Base-by-base conservation (phyloP, 1,140 invertebrate species). In the Littorina saxatilis region DNA sequence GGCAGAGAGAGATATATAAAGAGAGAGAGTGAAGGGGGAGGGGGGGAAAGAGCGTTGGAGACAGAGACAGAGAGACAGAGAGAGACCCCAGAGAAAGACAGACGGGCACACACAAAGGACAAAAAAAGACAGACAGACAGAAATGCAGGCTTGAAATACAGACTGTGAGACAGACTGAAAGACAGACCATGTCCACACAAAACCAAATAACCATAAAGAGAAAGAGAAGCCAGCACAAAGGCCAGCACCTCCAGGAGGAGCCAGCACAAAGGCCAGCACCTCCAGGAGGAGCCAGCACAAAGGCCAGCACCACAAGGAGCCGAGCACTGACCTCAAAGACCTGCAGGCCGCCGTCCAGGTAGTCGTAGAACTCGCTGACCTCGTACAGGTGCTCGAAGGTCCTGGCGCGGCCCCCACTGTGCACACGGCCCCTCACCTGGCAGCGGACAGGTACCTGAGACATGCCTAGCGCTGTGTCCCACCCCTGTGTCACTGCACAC, bases 371-470 rank as follows among this genome's bases (percentile, higher is more conserved):
- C 37, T 89, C 82, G 37, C 78, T 87, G 74, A 89, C 80, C n/a
- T 88, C 85, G 61, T 89, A 89, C 68, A 83, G 81, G 58, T 89
- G 88, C n/a, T 87, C 83, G 37, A 88, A 87, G 13, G 29, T 50
- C 27, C 83, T 80, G 11, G 32, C 27, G 1, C 27, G n/a, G 0
- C 4, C n/a, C 0, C 58, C 39, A 23, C 83, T 63, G 27, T 79
- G 79, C 0, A 79, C 77, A 5, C 4, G 52, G 13, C 88, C 88
- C 39, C 58, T 80, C 15, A 88, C 84, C 58, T 85, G 80, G 17
- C 83, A 84, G 9, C 73, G 72, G 1, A 88, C 82, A 9, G 88
- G 88, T 39, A 40, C 35, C n/a, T 86, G 83, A 0, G 61, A 43
- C 15, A 78, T 40, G 3, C 86, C 87, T 0, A 86, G 63, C 0